These are phyloP conservation scores for Frieseomelitta varia DNA, from an alignment of 1,140 invertebrate species.

Conservation along the genomic window DNA sequence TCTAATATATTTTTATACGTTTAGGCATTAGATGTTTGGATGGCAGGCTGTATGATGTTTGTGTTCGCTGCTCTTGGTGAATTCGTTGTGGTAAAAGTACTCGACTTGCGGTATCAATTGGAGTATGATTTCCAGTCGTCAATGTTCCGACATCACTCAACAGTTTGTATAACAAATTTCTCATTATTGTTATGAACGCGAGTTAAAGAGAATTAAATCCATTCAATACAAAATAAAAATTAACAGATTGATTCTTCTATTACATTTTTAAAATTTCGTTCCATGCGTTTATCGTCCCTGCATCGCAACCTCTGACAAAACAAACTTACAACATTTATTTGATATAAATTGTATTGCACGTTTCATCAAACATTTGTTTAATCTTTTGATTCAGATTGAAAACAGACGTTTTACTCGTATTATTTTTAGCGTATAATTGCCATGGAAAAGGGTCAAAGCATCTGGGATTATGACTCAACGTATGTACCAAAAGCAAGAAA, in stretches of 20 bases:
- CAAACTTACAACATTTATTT: too few species aligned
- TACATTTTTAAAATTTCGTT: background rate
- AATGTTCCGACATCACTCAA: constrained; percentile 83
- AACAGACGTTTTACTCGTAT: background rate
- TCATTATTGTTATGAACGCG: background rate
- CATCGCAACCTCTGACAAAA: too few species aligned
- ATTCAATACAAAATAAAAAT: background rate
- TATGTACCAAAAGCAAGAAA: constrained; percentile 62
- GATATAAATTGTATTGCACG: too few species aligned
- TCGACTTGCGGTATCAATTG: constrained; percentile 88
- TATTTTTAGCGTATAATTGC: constrained; percentile 83
- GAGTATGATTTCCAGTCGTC: constrained; percentile 80
- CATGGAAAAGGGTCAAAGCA: constrained; percentile 85
- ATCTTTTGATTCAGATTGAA: too few species aligned
- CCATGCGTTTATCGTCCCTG: background rate
- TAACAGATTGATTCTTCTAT: background rate
- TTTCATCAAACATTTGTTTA: too few species aligned
- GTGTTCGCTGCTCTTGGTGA: constrained; percentile 92
- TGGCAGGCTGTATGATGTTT: constrained; percentile 93
- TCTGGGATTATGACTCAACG: constrained; percentile 83
- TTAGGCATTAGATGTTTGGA: constrained; percentile 92
- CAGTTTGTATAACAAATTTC: constrained; percentile 78
- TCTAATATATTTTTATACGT: background rate
- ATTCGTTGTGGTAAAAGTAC: constrained; percentile 92
- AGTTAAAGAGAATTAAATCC: background rate